These are phyloP conservation scores for Troides aeacus DNA, from an alignment of 2,888 invertebrate species.

Conservation along the genomic window DNA sequence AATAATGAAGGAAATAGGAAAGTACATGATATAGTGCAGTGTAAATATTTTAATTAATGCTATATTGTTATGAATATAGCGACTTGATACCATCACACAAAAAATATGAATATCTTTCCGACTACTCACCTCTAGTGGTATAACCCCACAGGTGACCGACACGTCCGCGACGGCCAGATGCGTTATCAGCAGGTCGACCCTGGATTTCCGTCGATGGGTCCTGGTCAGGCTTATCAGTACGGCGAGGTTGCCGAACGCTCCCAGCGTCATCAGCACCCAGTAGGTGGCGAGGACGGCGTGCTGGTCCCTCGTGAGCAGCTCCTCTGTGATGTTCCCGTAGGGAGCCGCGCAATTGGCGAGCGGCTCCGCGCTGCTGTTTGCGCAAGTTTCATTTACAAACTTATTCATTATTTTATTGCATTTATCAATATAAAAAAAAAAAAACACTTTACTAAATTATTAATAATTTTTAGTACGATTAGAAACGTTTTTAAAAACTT, in stretches of 20 bases:
- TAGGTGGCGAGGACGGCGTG: slow-evolving; percentile 81
- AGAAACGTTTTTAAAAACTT: no score
- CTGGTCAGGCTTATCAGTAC: slow-evolving; percentile 84
- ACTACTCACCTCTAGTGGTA: slow-evolving; percentile 83
- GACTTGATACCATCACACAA: neutral
- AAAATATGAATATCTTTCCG: neutral
- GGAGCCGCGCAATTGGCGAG: neutral
- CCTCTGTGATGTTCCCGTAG: slow-evolving; percentile 32
- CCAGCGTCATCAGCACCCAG: slow-evolving; percentile 81
- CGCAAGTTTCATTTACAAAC: neutral
- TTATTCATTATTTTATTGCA: neutral
- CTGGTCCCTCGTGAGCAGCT: slow-evolving; percentile 49
- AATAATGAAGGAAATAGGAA: no score
- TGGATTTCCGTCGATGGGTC: slow-evolving; percentile 82
- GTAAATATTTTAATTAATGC: no score
- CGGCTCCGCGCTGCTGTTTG: neutral
- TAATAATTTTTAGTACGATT: neutral
- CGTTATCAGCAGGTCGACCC: slow-evolving; percentile 89
- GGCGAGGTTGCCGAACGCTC: slow-evolving; percentile 85
- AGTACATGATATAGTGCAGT: no score
- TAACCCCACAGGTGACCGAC: slow-evolving; percentile 89
- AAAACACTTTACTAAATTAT: neutral
- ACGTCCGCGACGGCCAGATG: slow-evolving; percentile 90
- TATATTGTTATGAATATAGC: neutral
- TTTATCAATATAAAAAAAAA: neutral